A percentile compares a stretch with the other conserved stretches of the same genome.
These are phyloP conservation scores for Mechanitis mazaeus DNA, from an alignment of 2,888 invertebrate genomes.

Conservation along the genomic window DNA sequence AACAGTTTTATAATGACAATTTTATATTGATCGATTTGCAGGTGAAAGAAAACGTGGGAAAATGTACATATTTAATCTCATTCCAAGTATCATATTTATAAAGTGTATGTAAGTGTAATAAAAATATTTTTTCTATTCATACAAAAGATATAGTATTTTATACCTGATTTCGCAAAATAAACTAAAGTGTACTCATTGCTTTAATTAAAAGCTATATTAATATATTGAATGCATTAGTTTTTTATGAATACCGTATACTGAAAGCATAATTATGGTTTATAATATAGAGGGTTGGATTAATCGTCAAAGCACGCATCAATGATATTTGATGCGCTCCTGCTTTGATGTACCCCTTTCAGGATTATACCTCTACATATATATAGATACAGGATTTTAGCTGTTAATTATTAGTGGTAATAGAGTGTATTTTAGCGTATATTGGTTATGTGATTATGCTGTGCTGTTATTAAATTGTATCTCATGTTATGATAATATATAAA, in stretches of 20 bases:
- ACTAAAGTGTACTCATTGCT: not conserved
- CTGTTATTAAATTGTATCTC: slow-evolving; percentile 1
- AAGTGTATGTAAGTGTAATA: no score
- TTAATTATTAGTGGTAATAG: slow-evolving; percentile 13
- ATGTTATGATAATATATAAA: not conserved
- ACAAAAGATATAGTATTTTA: not conserved
- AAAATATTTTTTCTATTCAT: no score
- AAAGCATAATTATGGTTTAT: slow-evolving; percentile 16
- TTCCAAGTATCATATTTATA: no score
- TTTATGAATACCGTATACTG: slow-evolving; percentile 14
- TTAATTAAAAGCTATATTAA: slow-evolving; percentile 9
- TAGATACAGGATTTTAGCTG: slow-evolving; percentile 8
- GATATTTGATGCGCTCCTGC: slow-evolving; percentile 25
- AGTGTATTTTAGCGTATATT: slow-evolving; percentile 9
- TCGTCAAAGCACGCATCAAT: slow-evolving; percentile 28
- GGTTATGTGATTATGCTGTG: not conserved
- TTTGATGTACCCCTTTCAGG: slow-evolving; percentile 29
- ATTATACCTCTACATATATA: slow-evolving; percentile 14
- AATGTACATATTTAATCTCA: no score
- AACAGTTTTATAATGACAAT: no score
- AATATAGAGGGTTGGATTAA: slow-evolving; percentile 18
- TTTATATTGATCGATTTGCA: no score
- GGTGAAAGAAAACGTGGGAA: no score
- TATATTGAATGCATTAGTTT: slow-evolving; percentile 3
- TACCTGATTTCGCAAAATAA: not conserved